Percentiles rank a stretch among this genome's conserved stretches.
These are phyloP conservation scores for Turdus rufiventris DNA, from an alignment of 2,113 vertebrate species.

Conservation along the genomic window DNA sequence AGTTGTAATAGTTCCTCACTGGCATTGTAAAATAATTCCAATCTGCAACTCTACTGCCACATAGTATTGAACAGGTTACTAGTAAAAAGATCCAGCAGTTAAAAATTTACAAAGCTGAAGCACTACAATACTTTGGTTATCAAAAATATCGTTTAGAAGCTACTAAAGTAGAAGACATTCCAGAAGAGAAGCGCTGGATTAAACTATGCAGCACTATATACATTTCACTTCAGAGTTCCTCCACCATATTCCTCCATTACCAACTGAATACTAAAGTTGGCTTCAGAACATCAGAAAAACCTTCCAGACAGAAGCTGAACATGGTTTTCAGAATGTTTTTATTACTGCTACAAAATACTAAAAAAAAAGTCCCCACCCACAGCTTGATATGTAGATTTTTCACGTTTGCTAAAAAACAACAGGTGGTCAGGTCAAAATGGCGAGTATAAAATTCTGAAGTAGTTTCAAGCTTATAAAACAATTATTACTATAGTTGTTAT, in stretches of 20 bases:
- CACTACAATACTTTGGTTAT: neutral
- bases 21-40: neutral
- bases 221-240: neutral
- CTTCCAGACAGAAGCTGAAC: neutral
- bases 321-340: neutral
- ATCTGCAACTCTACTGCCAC: neutral
- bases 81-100: neutral
- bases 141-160: neutral
- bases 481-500: neutral
- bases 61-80: neutral
- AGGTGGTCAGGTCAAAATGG: conserved; percentile 30
- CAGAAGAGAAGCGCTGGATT: neutral
- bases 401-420: conserved; percentile 24
- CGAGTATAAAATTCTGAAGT: neutral
- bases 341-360: neutral
- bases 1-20: neutral
- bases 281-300: neutral
- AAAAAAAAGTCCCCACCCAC: neutral
- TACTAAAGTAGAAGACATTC: neutral
- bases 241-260: neutral
- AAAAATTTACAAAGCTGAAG: neutral
- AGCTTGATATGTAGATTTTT: neutral
- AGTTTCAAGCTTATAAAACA: neutral
- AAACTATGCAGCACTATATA: neutral
- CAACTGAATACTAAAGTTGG: neutral